Evolutionary conservation across 2,888 invertebrate genomes (phyloP).

Genomic region (Corbicula japonica): DNA sequence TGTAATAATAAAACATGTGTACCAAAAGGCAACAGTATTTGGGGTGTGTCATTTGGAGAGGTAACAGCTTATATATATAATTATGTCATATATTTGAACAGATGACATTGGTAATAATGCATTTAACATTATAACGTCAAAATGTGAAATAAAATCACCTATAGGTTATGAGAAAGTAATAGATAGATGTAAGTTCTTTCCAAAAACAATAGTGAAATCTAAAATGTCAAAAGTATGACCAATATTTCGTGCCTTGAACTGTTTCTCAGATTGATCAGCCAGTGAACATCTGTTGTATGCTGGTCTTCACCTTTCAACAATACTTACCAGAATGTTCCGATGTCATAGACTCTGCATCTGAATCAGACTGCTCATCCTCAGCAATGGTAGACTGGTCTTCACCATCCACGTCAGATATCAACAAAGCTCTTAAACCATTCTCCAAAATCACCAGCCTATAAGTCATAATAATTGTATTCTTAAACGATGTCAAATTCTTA

Average conservation of each 20-base stretch:
- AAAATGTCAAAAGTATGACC: too few relatives aligned
- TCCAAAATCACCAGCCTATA: slow-evolving; percentile 74
- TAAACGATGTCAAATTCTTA: not conserved
- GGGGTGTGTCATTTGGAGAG: not conserved
- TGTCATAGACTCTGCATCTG: slow-evolving; percentile 35
- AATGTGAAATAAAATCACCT: not conserved
- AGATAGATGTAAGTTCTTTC: too few relatives aligned
- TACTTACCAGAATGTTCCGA: slow-evolving; percentile 29
- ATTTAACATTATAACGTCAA: not conserved
- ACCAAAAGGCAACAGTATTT: not conserved
- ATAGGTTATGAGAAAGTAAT: not conserved
- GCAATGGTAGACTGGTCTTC: slow-evolving; percentile 53
- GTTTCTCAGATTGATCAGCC: too few relatives aligned
- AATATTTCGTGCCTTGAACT: too few relatives aligned
- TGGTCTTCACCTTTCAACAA: not conserved
- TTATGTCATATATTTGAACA: not conserved
- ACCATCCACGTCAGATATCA: slow-evolving; percentile 78
- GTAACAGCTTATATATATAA: not conserved
- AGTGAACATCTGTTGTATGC: not conserved
- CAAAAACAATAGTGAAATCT: too few relatives aligned
- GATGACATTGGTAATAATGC: not conserved
- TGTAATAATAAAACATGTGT: not conserved
- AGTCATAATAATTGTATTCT: not conserved
- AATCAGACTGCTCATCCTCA: slow-evolving; percentile 50
- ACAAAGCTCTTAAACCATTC: slow-evolving; percentile 79